Evolutionary conservation across 2,888 invertebrate species (phyloP), one percentile per base, ranked within the genome.

Genomic region (Melinopterus prodromus): DNA sequence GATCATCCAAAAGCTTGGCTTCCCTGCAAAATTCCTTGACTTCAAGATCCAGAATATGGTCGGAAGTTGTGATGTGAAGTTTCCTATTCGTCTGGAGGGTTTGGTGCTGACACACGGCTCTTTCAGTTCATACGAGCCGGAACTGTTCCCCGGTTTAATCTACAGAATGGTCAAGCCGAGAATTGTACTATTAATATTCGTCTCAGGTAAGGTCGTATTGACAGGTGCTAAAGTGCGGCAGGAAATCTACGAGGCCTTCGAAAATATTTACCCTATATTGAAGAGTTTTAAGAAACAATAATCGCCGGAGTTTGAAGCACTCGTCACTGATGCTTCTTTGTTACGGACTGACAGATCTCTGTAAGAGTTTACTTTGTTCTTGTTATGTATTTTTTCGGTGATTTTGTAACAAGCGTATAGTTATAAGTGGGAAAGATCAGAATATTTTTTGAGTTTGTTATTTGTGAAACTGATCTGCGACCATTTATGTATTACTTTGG

Each of bases 261-360:
- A 97, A 85, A 97, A 97, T 86, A 99, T 99, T 86, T 97, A 98
- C 89, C 98, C 98, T 0, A 98, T 98, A 87, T 90, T 95, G 81
- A 94, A 94, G 87, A 94, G 94, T 86, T 95, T 95, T 87, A 92
- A 93, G 85, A 95, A 95, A 84, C 90, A 91, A 81, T 93, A 69
- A 26, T 26, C 26, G 26, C 26, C 26, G 26, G 26, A 2, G 26
- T 26, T 26, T 26, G 26, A 3, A 26, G 26, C 26, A 26, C 26
- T 26, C 26, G 26, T 26, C 3, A 26, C 26, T 26, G 26, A 26
- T 26, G 26, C 12, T 53, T 53, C 12, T 53, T 53, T 53, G 53
- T 53, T 53, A 53, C 12, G 5, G 53, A 53, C 53, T 9, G 12
- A 9, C 53, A 53, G 53, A 53, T 53, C 53, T 53, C 53, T 53